Conservation (phyloP, 1,140 invertebrate species). For the Bemisia tabaci region DNA sequence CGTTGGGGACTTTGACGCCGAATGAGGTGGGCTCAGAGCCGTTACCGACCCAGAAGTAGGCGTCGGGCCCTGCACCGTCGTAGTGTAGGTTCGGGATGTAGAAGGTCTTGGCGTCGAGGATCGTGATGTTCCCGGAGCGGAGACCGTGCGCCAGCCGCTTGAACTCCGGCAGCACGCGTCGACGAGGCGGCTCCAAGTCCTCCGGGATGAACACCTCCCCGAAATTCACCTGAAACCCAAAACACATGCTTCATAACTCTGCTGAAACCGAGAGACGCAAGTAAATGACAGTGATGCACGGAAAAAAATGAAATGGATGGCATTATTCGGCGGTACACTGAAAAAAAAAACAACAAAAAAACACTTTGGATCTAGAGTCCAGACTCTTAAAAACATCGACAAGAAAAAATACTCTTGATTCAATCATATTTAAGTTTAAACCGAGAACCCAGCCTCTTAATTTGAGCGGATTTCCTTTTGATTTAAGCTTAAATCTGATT, state of each 20-base stretch:
- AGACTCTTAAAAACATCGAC: no score
- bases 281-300: no score
- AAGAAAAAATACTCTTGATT: no score
- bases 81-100: slow-evolving; percentile 88
- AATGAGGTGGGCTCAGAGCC: slow-evolving; percentile 64
- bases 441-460: no score
- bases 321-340: no score
- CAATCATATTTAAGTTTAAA: no score
- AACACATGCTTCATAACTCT: slow-evolving; percentile 11
- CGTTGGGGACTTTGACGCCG: slow-evolving; percentile 78
- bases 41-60: slow-evolving; percentile 86
- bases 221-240: slow-evolving; percentile 59
- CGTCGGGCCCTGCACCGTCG: slow-evolving; percentile 75
- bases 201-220: slow-evolving; percentile 64
- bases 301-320: no score
- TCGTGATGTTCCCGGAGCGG: slow-evolving; percentile 77
- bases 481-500: no score
- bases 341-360: no score
- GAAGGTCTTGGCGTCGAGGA: slow-evolving; percentile 80
- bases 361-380: no score
- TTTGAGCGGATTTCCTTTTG: no score
- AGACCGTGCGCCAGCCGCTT: slow-evolving; percentile 71
- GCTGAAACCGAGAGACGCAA: no score
- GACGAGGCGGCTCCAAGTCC: slow-evolving; percentile 55
- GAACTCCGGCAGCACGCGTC: slow-evolving; percentile 66